Evolutionary conservation across 1,140 invertebrate species (phyloP), one percentile per base, ranked within the genome.

Genomic region (Grapholita molesta): DNA sequence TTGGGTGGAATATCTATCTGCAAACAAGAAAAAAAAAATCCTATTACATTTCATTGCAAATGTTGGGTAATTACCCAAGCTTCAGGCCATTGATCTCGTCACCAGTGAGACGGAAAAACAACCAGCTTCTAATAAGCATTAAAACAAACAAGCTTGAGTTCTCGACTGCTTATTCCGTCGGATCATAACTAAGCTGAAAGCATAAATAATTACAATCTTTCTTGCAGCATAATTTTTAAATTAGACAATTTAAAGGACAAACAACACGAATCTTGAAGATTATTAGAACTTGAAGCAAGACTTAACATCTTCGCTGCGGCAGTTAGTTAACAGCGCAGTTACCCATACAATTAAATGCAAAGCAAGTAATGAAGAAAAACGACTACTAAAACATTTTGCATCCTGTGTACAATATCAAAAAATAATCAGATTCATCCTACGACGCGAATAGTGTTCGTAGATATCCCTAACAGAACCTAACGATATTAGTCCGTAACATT

Each of bases 71-170:
- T 72, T 72, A n/a, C n/a, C n/a, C n/a, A 67, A 67, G 64, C 53
- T 73, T 71, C 42, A 65, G 76, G 73, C 73, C 76, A 64, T 70
- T 78, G 70, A 76, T 73, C 76, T 67, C 53, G 66, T 71, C 48
- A 28, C 28, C 55, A 30, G 35, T 66, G 55, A 71, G 38, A 52
- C 57, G 35, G 70, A 71, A 65, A 67, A 67, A 55, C 25, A 33
- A 55, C 25, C 15, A 24, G 73, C 72, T 66, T 69, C 70, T 70
- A 64, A 61, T 57, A 48, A 70, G 68, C 57, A 66, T 66, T 48
- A 21, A 57, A 4, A 57, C 53, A 57, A 57, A 57, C 9, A 57
- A 57, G 53, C 23, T 15, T 57, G 21, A 57, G 53, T 24, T 55
- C 53, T 57, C 5, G 42, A n/a, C n/a, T n/a, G 42, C 42, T 48